Conservation (phyloP, 2,888 invertebrate genomes). For the Rhodophaea formosa region DNA sequence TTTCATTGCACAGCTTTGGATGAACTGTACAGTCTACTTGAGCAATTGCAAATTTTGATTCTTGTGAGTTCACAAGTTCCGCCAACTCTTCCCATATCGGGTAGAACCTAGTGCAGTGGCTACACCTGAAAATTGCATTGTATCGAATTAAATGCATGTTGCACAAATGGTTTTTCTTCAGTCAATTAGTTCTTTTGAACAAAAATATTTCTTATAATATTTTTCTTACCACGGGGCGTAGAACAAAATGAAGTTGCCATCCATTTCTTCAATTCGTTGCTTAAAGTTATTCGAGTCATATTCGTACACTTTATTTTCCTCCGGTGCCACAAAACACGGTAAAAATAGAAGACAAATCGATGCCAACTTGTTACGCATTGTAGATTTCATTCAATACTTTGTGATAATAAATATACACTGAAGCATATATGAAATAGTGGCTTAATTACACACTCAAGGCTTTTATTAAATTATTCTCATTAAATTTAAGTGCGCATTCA, state of each 20-base stretch:
- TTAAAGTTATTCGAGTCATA: conserved; percentile 84
- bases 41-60: conserved; percentile 85
- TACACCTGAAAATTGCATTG: conserved; percentile 83
- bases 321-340: conserved; percentile 84
- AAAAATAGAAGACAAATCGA: conserved; percentile 49
- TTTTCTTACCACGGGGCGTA: conserved; percentile 88
- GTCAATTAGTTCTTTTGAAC: too few relatives aligned
- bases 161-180: background rate
- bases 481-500: too few relatives aligned
- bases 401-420: conserved; percentile 16
- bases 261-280: conserved; percentile 81
- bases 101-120: conserved; percentile 88
- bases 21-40: conserved; percentile 91
- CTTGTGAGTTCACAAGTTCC: conserved; percentile 83
- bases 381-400: background rate
- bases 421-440: too few relatives aligned
- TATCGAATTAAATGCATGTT: conserved; percentile 7
- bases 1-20: conserved; percentile 84
- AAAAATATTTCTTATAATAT: too few relatives aligned
- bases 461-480: too few relatives aligned
- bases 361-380: conserved; percentile 40
- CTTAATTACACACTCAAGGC: too few relatives aligned
- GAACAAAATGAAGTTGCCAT: conserved; percentile 89
- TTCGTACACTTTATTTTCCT: conserved; percentile 80
- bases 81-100: conserved; percentile 90